Evolutionary conservation across 2,888 invertebrate genomes (phyloP).

Genomic region (Ernsta delagoae): DNA sequence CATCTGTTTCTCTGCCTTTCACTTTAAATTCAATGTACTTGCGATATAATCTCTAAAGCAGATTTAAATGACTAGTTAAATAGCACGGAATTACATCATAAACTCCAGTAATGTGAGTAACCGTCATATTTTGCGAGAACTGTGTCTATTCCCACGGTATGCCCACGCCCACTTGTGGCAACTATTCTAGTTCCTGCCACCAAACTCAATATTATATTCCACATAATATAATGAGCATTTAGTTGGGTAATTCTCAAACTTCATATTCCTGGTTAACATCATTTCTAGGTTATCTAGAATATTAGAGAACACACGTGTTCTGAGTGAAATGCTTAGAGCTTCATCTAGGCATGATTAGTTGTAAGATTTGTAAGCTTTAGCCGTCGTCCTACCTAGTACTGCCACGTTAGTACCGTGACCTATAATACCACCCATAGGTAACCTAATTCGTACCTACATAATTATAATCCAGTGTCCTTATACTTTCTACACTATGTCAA

Average conservation of each 20-base stretch:
- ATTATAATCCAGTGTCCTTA: too few relatives aligned
- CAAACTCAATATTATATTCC: slow-evolving; percentile 35
- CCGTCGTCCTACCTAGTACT: too few relatives aligned
- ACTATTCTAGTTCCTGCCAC: slow-evolving; percentile 33
- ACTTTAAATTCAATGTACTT: neutral
- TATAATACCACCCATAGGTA: too few relatives aligned
- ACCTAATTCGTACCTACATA: too few relatives aligned
- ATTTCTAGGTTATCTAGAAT: neutral
- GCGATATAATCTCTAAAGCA: slow-evolving; percentile 7
- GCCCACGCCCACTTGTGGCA: slow-evolving; percentile 41
- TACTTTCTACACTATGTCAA: too few relatives aligned
- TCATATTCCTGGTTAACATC: slow-evolving; percentile 14
- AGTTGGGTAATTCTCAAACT: slow-evolving; percentile 33
- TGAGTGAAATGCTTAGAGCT: too few relatives aligned
- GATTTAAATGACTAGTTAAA: slow-evolving; percentile 24
- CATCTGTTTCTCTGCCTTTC: neutral
- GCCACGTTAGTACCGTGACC: too few relatives aligned
- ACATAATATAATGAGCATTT: slow-evolving; percentile 26
- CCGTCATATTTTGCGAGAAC: slow-evolving; percentile 37
- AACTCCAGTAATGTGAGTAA: slow-evolving; percentile 32
- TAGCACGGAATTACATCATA: slow-evolving; percentile 29
- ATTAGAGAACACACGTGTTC: neutral
- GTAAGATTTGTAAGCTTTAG: too few relatives aligned
- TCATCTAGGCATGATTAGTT: too few relatives aligned
- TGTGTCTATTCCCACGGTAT: slow-evolving; percentile 43